A percentile compares a stretch with the other conserved stretches of the same genome.
phyloP scores from a whole-genome alignment of 2,888 invertebrate genomes.

The Andricus curvator region DNA sequence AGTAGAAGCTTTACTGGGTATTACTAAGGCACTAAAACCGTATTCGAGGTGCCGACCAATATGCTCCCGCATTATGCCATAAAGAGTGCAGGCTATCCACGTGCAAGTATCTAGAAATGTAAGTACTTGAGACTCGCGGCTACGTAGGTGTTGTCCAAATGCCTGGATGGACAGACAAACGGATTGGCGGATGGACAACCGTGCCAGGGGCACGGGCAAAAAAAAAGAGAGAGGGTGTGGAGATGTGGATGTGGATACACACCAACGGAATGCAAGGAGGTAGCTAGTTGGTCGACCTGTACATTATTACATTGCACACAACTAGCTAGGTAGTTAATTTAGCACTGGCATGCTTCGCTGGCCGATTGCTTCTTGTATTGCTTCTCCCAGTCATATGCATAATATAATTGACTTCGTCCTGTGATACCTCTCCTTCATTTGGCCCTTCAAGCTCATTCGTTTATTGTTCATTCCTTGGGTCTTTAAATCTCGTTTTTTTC shows the following conservation, averaged over 20 bases:
- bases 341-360: conserved; percentile 67
- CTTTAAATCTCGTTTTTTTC: conserved; percentile 16
- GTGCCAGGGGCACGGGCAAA: conserved; percentile 24
- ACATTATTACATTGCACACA: conserved; percentile 75
- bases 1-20: conserved; percentile 61
- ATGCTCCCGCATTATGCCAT: conserved; percentile 58
- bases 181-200: conserved; percentile 14
- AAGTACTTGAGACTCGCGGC: conserved; percentile 19
- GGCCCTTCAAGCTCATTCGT: conserved; percentile 19
- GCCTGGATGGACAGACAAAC: conserved; percentile 20
- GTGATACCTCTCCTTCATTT: conserved; percentile 28
- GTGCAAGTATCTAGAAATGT: conserved; percentile 40
- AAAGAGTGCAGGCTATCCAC: conserved; percentile 51
- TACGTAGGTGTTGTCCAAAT: conserved; percentile 31
- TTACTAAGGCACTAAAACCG: conserved; percentile 63
- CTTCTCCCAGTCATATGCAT: conserved; percentile 74
- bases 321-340: conserved; percentile 76
- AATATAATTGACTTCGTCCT: conserved; percentile 72
- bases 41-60: conserved; percentile 55
- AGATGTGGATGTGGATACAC: conserved; percentile 42
- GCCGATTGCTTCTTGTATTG: conserved; percentile 75
- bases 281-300: conserved; percentile 47
- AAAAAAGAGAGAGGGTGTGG: conserved; percentile 25
- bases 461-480: conserved; percentile 10
- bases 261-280: conserved; percentile 52